phyloP scores from a whole-genome alignment of 2,113 vertebrate genomes.

The Erpornis zantholeuca region DNA sequence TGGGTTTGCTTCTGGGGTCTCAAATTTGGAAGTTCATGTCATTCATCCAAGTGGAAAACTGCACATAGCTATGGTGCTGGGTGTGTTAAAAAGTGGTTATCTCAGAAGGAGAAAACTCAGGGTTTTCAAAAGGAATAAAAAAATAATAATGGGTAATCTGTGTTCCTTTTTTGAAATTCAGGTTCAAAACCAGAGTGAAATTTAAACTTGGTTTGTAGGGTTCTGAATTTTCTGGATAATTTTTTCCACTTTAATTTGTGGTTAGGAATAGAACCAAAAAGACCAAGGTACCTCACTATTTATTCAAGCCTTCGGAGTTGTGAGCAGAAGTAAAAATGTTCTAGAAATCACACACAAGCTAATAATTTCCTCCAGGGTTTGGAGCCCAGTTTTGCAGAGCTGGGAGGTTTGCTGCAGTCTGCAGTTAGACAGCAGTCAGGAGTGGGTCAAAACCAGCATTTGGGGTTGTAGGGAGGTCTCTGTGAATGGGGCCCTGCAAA shows the following conservation, averaged over 20 bases:
- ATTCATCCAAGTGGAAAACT: not conserved
- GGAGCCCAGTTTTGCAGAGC: not conserved
- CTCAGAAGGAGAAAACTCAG: not conserved
- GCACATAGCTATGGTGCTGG: not conserved
- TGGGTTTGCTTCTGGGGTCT: not conserved
- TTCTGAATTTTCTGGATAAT: conserved; percentile 5
- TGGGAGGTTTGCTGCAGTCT: not conserved
- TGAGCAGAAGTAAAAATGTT: not conserved
- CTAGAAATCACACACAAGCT: not conserved
- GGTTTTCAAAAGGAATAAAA: not conserved
- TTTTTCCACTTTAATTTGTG: conserved; percentile 40
- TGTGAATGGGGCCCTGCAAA: not conserved
- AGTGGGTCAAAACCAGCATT: not conserved
- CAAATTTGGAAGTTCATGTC: not conserved
- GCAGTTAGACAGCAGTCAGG: not conserved
- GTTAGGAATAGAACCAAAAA: not conserved
- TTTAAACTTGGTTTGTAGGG: not conserved
- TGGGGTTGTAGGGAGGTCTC: not conserved
- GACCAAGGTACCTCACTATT: not conserved
- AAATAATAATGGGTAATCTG: not conserved
- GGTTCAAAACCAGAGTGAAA: conserved; percentile 20
- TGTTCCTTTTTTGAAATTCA: not conserved
- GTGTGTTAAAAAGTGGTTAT: not conserved
- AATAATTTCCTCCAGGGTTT: not conserved
- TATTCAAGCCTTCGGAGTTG: not conserved